These are phyloP conservation scores for Chirona hameri DNA, from an alignment of 2,888 invertebrate species.

Conservation along the genomic window DNA sequence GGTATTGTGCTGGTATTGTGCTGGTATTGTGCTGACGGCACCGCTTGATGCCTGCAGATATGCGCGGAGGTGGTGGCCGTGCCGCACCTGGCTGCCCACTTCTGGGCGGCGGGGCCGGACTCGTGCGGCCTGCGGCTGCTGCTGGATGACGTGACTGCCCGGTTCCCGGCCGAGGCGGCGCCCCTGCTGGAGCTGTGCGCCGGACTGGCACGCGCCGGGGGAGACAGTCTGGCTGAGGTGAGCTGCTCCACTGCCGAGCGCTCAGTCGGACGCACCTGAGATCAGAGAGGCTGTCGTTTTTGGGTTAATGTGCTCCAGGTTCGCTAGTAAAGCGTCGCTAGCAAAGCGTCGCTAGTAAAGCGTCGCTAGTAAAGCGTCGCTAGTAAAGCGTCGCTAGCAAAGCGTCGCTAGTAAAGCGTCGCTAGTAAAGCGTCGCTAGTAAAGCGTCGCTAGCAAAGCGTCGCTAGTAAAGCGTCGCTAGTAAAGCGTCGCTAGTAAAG, in stretches of 20 bases:
- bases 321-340: too few relatives aligned
- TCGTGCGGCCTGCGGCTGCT: conserved; percentile 51
- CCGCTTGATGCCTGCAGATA: not conserved
- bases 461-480: too few relatives aligned
- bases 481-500: too few relatives aligned
- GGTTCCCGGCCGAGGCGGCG: conserved; percentile 57
- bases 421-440: too few relatives aligned
- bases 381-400: too few relatives aligned
- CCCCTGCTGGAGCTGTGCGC: conserved; percentile 52
- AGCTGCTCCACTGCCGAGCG: not conserved
- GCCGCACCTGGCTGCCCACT: conserved; percentile 9
- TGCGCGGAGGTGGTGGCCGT: not conserved
- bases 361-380: too few relatives aligned
- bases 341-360: too few relatives aligned
- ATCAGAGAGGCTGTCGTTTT: conserved; percentile 57
- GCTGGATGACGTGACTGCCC: conserved; percentile 56
- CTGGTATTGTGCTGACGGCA: too few relatives aligned
- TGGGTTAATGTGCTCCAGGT: too few relatives aligned
- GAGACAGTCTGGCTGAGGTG: not conserved
- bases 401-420: too few relatives aligned
- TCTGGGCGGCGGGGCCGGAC: not conserved
- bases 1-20: too few relatives aligned
- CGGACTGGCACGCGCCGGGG: conserved; percentile 44
- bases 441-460: too few relatives aligned
- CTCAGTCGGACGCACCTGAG: conserved; percentile 53